Evolutionary conservation across 1,140 invertebrate species (phyloP).

Genomic region (Yoshiicerus persimilis): DNA sequence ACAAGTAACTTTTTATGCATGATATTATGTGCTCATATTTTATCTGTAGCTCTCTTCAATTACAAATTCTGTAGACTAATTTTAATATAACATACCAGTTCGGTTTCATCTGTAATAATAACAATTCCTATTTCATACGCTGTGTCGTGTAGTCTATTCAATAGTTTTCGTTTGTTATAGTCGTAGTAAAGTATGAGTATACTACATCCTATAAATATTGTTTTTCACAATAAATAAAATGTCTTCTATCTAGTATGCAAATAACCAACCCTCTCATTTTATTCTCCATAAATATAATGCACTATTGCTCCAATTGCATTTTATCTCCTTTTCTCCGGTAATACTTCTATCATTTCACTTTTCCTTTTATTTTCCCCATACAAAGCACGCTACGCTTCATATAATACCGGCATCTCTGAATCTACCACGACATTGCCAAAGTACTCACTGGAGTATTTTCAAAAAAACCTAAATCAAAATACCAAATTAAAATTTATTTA

Average conservation of each 20-base stretch:
- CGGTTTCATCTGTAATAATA: not conserved
- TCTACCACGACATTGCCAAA: too few relatives aligned
- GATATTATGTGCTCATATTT: not conserved
- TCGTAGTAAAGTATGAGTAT: not conserved
- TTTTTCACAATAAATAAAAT: not conserved
- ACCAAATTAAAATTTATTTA: too few relatives aligned
- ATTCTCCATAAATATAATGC: not conserved
- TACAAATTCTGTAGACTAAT: not conserved
- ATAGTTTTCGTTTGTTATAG: not conserved
- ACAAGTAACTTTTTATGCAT: not conserved
- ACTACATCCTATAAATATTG: not conserved
- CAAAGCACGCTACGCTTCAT: too few relatives aligned
- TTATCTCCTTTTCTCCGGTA: too few relatives aligned
- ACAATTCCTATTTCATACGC: not conserved
- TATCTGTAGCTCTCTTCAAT: not conserved
- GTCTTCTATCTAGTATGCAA: not conserved
- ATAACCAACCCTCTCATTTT: too few relatives aligned
- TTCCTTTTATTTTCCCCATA: too few relatives aligned
- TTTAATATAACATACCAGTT: not conserved
- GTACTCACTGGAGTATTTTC: too few relatives aligned
- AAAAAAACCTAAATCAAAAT: too few relatives aligned
- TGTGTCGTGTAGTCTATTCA: not conserved
- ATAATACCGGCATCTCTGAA: too few relatives aligned
- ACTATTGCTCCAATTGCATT: not conserved
- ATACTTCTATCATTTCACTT: too few relatives aligned